These are phyloP conservation scores for Martes martes DNA, from an alignment of 2,113 vertebrate species.

Conservation along the genomic window DNA sequence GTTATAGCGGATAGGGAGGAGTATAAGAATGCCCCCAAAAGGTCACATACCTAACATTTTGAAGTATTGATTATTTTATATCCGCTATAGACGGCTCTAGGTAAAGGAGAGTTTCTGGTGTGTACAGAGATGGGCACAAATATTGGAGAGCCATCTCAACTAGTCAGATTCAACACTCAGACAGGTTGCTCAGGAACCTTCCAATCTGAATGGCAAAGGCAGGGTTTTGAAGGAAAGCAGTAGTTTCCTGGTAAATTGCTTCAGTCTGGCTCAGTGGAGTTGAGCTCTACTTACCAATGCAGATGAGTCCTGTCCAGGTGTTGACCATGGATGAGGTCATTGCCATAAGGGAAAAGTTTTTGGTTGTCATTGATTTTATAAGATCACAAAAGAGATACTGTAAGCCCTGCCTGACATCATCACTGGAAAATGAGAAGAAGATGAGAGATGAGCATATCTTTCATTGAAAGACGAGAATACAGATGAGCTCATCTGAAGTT, in stretches of 20 bases:
- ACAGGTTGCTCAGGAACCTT: constrained; percentile 1
- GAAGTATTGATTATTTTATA: neutral
- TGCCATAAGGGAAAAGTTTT: constrained; percentile 50
- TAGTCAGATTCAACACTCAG: neutral
- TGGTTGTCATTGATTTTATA: constrained; percentile 66
- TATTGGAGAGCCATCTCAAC: neutral
- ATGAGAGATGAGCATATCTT: constrained; percentile 29
- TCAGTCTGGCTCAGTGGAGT: constrained; percentile 26
- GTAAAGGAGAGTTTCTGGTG: neutral
- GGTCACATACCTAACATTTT: neutral
- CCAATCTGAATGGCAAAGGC: neutral
- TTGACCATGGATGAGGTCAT: constrained; percentile 52
- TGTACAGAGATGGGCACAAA: neutral
- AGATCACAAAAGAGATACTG: constrained; percentile 70
- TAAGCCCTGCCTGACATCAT: constrained; percentile 59
- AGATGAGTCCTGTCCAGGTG: constrained; percentile 58
- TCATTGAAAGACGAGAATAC: constrained; percentile 53
- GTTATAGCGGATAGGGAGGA: neutral
- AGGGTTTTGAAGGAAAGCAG: constrained; percentile 54
- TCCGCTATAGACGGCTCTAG: neutral
- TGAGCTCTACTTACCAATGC: constrained; percentile 27
- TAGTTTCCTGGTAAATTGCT: constrained; percentile 65
- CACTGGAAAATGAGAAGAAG: constrained; percentile 57
- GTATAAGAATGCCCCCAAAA: neutral
- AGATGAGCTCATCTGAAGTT: constrained; percentile 68